Conservation (phyloP, 2,797 vertebrate genomes). For the Chloroceryle inda region DNA sequence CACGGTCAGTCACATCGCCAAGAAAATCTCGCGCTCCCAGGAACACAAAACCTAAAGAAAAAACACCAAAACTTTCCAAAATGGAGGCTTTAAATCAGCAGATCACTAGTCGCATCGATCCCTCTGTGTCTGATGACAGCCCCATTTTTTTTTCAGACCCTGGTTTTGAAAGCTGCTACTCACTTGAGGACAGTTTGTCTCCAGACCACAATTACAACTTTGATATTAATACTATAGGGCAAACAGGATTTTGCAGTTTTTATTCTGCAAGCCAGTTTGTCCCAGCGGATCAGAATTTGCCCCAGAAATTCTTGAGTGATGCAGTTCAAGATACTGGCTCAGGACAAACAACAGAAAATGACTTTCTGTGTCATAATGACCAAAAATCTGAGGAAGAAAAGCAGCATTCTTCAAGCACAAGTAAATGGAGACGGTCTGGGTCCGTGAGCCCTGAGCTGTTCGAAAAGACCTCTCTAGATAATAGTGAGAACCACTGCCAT, state of each 20-base stretch:
- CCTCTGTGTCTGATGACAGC: constrained; percentile 84
- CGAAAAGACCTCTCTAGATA: constrained; percentile 83
- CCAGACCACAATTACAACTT: constrained; percentile 96
- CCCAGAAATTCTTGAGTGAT: constrained; percentile 95
- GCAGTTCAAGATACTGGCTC: constrained; percentile 89
- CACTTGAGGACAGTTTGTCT: constrained; percentile 95
- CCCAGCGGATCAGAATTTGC: constrained; percentile 94
- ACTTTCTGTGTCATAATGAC: constrained; percentile 77
- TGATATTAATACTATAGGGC: constrained; percentile 94
- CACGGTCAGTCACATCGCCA: constrained; percentile 75
- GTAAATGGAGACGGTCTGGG: constrained; percentile 78
- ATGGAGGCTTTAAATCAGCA: constrained; percentile 79
- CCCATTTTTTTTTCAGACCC: constrained; percentile 89
- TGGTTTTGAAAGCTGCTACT: constrained; percentile 93
- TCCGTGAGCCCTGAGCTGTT: constrained; percentile 89
- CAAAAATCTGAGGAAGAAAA: constrained; percentile 79
- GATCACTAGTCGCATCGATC: constrained; percentile 78
- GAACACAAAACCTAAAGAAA: constrained; percentile 82
- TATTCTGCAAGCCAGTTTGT: constrained; percentile 95
- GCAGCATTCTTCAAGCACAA: constrained; percentile 71
- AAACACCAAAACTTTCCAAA: constrained; percentile 84
- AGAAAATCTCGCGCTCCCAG: constrained; percentile 86
- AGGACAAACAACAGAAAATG: constrained; percentile 77
- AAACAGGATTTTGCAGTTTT: constrained; percentile 93
- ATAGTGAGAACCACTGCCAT: constrained; percentile 76